Percentiles rank a stretch among this genome's conserved stretches.
Evolutionary conservation across 2,888 invertebrate genomes (phyloP).

Genomic region (Napeogenes sylphis): DNA sequence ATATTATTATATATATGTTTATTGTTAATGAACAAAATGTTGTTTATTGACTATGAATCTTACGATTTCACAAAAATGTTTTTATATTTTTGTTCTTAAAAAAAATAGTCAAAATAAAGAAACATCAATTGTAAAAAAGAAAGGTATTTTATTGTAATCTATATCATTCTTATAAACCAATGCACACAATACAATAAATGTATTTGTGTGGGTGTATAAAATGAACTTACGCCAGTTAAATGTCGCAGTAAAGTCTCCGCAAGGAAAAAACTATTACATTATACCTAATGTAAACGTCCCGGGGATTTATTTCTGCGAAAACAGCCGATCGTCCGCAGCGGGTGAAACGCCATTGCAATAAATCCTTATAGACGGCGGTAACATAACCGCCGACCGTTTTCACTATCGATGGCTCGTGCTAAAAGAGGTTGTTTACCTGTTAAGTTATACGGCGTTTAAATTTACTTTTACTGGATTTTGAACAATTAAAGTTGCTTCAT

Average conservation of each 20-base stretch:
- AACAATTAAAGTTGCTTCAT: not conserved
- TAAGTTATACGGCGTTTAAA: constrained; percentile 3
- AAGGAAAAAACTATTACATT: constrained; percentile 45
- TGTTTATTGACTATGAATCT: too few relatives aligned
- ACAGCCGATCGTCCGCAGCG: constrained; percentile 51
- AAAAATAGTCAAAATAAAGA: too few relatives aligned
- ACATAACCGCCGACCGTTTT: constrained; percentile 51
- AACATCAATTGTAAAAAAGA: too few relatives aligned
- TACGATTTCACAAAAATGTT: too few relatives aligned
- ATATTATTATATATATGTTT: not conserved
- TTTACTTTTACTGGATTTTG: not conserved
- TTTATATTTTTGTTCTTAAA: too few relatives aligned
- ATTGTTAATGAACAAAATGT: too few relatives aligned
- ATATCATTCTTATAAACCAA: too few relatives aligned
- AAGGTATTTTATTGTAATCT: too few relatives aligned
- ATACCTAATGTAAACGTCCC: constrained; percentile 49
- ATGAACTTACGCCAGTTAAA: not conserved
- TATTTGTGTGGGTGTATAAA: too few relatives aligned
- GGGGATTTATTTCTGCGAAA: constrained; percentile 65
- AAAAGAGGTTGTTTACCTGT: constrained; percentile 14
- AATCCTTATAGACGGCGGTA: constrained; percentile 38
- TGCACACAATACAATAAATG: too few relatives aligned
- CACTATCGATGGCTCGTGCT: constrained; percentile 55
- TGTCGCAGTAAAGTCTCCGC: constrained; percentile 1
- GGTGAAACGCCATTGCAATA: constrained; percentile 52